phyloP scores from a whole-genome alignment of 1,140 invertebrate genomes.

The Magallana ariakensis region DNA sequence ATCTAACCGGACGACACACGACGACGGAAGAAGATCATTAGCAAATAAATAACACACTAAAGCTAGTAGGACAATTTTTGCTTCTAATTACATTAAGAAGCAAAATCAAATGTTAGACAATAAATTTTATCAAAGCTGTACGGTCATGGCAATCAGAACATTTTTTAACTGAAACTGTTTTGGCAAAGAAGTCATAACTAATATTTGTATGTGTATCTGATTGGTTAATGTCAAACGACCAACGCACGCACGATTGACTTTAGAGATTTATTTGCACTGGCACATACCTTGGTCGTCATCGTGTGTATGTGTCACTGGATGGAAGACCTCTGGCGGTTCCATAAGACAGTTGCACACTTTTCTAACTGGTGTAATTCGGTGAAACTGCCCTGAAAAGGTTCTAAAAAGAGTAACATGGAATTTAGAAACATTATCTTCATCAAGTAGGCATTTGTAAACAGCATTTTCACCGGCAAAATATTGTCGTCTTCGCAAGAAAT shows the following conservation, averaged over 20 bases:
- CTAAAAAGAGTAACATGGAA: constrained; percentile 42
- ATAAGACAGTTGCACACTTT: constrained; percentile 40
- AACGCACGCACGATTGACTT: background rate
- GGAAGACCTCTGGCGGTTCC: background rate
- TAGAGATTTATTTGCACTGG: background rate
- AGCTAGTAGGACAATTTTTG: too few relatives aligned
- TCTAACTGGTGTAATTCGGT: constrained; percentile 36
- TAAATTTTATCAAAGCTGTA: too few relatives aligned
- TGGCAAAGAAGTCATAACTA: background rate
- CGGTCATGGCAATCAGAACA: background rate
- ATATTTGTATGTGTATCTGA: background rate
- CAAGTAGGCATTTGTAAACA: background rate
- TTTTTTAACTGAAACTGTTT: background rate
- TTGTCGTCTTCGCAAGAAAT: background rate
- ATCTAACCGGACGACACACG: too few relatives aligned
- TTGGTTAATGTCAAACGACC: too few relatives aligned
- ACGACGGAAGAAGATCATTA: too few relatives aligned
- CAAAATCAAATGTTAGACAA: too few relatives aligned
- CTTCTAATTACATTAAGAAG: too few relatives aligned
- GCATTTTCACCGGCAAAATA: background rate
- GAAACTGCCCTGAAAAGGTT: constrained; percentile 40
- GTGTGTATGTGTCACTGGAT: background rate
- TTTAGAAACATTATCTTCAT: background rate
- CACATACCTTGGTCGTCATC: background rate
- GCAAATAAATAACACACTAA: too few relatives aligned